Evolutionary conservation across 2,797 vertebrate genomes (phyloP), one percentile per base, ranked within the genome.

Genomic region (Toxotes lorentzi): DNA sequence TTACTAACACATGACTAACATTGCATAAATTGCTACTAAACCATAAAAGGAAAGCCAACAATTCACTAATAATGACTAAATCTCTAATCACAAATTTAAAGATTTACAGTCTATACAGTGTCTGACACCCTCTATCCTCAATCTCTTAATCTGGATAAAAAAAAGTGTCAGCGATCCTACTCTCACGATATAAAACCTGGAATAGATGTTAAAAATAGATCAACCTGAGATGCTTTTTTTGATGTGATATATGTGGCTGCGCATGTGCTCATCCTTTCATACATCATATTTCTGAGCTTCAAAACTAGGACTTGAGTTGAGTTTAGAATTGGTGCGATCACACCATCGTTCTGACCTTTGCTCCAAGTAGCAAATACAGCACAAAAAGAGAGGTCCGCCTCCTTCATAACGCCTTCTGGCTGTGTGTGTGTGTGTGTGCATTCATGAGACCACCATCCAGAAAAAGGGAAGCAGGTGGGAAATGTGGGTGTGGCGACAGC

Each of bases 381-480:
- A 72, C 60, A 69, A 70, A 53, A n/a, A 61, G 16, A n/a, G 24
- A 56, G 12, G 34, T 11, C 23, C 40, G 2, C 30, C 51, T 59
- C 9, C 23, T 57, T 60, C 19, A 47, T 58, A 54, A 59, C 12
- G 2, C 58, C 54, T 51, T 64, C 57, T 73, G 48, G 65, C 32
- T 62, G 13, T 56, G 67, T 77, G 56, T 51, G 53, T 69, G 70
- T 73, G 58, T 82, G 62, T 43, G 24, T 67, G 56, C 11, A 50
- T 80, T 79, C 59, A 66, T 65, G 48, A 57, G 67, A 76, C n/a
- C 50, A 16, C 48, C 60, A 7, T 80, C 41, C 30, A 71, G 75
- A 84, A 86, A 79, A 86, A 68, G 73, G 50, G 69, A 74, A 91
- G 91, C 89, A 93, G 91, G 91, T 93, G 89, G 84, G 51, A 59